Conservation (phyloP, 1,140 invertebrate genomes). For the Drosophila trapezifrons region DNA sequence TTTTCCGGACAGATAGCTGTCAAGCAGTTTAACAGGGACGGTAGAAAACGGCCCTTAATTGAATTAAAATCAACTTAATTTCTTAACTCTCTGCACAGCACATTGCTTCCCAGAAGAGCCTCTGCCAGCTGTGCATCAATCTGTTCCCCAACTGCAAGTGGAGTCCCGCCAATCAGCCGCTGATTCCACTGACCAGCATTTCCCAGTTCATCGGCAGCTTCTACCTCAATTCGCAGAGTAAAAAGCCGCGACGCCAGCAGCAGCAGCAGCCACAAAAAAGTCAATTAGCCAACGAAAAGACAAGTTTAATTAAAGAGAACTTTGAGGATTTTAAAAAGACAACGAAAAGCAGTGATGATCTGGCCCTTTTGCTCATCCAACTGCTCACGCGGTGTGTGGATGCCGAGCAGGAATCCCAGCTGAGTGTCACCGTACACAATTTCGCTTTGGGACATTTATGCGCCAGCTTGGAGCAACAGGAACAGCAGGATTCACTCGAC, state of each 20-base stretch:
- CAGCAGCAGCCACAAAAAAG: constrained; percentile 20
- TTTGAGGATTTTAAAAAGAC: constrained; percentile 51
- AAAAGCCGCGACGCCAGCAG: constrained; percentile 50
- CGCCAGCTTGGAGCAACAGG: constrained; percentile 23
- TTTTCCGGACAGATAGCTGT: no score
- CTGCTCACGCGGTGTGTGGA: constrained; percentile 68
- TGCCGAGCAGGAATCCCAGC: constrained; percentile 61
- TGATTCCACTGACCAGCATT: constrained; percentile 48
- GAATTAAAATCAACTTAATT: constrained; percentile 6
- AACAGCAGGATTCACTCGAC: background rate
- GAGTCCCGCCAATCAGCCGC: constrained; percentile 44
- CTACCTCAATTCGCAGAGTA: constrained; percentile 59
- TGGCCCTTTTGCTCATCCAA: constrained; percentile 71
- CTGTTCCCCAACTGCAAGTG: constrained; percentile 79
- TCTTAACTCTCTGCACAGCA: constrained; percentile 40
- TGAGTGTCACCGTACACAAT: constrained; percentile 71
- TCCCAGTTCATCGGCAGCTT: constrained; percentile 65
- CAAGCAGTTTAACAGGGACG: no score
- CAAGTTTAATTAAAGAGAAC: constrained; percentile 10
- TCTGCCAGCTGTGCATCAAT: constrained; percentile 80
- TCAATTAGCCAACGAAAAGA: constrained; percentile 40
- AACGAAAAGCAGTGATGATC: constrained; percentile 70
- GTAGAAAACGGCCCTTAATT: no score
- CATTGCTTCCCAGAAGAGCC: constrained; percentile 78
- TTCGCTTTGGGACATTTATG: constrained; percentile 73